Base-by-base conservation (phyloP, 2,797 vertebrate genomes). In the Aulostomus chinensis region DNA sequence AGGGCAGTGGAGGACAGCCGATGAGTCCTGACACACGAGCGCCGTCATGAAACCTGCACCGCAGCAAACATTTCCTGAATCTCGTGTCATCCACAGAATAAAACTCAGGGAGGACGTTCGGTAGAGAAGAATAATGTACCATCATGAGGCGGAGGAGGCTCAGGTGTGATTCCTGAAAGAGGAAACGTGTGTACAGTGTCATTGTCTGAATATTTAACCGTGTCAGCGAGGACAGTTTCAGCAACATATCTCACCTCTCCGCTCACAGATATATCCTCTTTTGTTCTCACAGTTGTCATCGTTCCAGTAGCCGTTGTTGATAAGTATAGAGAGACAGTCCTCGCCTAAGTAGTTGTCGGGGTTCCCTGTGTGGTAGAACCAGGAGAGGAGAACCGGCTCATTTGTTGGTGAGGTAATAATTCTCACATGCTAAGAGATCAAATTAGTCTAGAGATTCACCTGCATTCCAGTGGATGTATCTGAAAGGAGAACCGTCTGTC, bases 251-350 rank as follows among this genome's bases (percentile, higher is more conserved):
- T 28, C 64, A 93, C 92, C 92, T 50, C 62, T 81, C 4, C 87
- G 68, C 64, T 92, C 80, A 72, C 92, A 93, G 76, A 92, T 78
- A 62, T 93, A 92, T 30, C 92, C 92, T 78, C 91, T 81, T 2
- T 79, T 83, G 46, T 63, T 0, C 4, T 85, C 60, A 25, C 92
- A 92, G 56, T 89, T 85, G 66, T 93, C 90, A 2, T 93, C 92
- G 1, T 91, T 92, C 92, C 92, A 93, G 52, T 84, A 76, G 42
- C 91, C 91, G 0, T 7, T 49, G 50, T 88, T 91, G 2, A 93
- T 86, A 0, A 76, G 17, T 2, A 93, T 90, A 2, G 84, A 74
- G 37, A 92, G 79, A 16, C 92, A 93, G 76, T 93, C 87, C 51
- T 92, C 91, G 1, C 86, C 88, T 0, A 26, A 13, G 25, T 85